Percentiles rank a stretch among this genome's conserved stretches.
phyloP scores from a whole-genome alignment of 2,797 vertebrate species.

The Pangasius sanitwongsei region DNA sequence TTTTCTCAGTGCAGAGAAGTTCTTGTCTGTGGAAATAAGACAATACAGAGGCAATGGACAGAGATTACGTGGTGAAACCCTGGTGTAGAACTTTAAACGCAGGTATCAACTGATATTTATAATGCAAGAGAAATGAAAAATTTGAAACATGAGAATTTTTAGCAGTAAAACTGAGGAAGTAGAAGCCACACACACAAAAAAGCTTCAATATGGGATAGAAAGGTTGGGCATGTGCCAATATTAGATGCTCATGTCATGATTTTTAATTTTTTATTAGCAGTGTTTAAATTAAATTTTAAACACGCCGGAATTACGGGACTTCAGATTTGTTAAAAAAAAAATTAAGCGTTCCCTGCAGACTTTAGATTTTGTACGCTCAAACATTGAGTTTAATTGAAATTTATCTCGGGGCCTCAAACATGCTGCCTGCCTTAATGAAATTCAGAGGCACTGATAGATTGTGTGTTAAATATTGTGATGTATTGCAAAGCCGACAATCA shows the following conservation, averaged over 20 bases:
- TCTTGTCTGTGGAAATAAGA: neutral
- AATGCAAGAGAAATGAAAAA: neutral
- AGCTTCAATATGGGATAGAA: neutral
- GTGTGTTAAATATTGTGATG: neutral
- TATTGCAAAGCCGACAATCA: neutral
- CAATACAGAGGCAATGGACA: neutral
- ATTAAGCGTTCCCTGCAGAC: neutral
- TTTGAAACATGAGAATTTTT: neutral
- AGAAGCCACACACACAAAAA: neutral
- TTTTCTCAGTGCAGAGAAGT: neutral
- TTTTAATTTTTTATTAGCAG: neutral
- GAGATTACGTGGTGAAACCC: conserved; percentile 18
- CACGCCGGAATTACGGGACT: neutral
- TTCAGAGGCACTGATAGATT: neutral
- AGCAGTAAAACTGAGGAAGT: neutral
- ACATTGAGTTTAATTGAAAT: neutral
- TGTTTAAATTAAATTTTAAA: neutral
- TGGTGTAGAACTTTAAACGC: neutral
- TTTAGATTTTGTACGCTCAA: neutral
- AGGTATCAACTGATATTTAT: neutral
- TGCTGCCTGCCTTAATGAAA: neutral
- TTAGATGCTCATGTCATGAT: neutral
- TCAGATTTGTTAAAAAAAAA: neutral
- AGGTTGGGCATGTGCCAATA: neutral
- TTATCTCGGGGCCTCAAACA: neutral